Evolutionary conservation across 2,888 invertebrate genomes (phyloP).

Genomic region (Leucoma salicis): DNA sequence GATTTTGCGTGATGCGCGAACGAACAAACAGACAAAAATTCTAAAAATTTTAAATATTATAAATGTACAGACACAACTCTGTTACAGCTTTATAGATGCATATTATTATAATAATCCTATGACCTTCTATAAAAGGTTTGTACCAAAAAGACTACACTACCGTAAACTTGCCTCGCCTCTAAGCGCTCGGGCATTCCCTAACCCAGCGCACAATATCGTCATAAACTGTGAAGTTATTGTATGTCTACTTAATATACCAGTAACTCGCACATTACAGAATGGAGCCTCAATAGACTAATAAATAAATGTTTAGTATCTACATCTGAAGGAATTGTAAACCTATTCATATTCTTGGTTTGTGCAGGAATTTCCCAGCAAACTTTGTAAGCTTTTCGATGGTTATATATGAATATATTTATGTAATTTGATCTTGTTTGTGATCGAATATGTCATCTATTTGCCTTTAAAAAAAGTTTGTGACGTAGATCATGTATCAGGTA

Average conservation of each 20-base stretch:
- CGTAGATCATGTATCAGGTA: too few relatives aligned
- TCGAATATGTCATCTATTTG: too few relatives aligned
- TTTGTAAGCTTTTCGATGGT: not conserved
- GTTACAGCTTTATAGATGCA: too few relatives aligned
- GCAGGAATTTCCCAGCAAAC: not conserved
- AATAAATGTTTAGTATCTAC: conserved; percentile 9
- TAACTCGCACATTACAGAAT: conserved; percentile 5
- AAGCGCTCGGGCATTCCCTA: conserved; percentile 6
- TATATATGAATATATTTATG: not conserved
- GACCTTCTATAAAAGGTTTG: not conserved
- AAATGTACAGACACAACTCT: too few relatives aligned
- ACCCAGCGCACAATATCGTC: conserved; percentile 8
- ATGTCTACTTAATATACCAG: conserved; percentile 6
- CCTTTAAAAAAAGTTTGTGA: too few relatives aligned
- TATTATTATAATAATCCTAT: not conserved
- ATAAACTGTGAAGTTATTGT: conserved; percentile 10
- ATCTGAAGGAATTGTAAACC: conserved; percentile 8
- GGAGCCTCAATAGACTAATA: conserved; percentile 9
- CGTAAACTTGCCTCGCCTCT: conserved; percentile 4
- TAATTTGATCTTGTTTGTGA: not conserved
- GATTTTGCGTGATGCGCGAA: too few relatives aligned
- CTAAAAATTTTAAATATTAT: too few relatives aligned
- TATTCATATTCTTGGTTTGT: conserved; percentile 5
- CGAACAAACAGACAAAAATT: too few relatives aligned
- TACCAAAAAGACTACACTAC: not conserved